Base-by-base conservation (phyloP, 92 coral and sea anemone species). In the Pocillopora grandis region DNA sequence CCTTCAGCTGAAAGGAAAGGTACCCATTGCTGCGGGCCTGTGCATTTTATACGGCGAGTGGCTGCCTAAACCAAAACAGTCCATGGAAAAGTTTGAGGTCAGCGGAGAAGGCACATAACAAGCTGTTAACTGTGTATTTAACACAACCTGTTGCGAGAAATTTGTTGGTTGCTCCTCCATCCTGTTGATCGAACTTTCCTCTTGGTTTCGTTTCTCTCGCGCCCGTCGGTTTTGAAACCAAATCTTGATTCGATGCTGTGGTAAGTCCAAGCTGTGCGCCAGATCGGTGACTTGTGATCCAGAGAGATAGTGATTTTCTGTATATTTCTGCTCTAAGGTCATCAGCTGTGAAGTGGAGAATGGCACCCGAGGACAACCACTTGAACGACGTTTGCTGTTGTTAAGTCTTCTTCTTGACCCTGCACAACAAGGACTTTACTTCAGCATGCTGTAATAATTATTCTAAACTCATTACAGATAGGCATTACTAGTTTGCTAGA, bases 171-270 rank as follows among this genome's bases (percentile, higher is more conserved):
- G 2, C 57, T 73, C 79, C 19, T 33, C 80, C 2, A 62, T 59
- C 55, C 13, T 18, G 55, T 55, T 57, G 27, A 23, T 16, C 12
- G 80, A 66, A 17, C 77, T 79, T 27, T 75, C 76, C 10, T 66
- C 77, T 62, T 80, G 86, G 33, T 84, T 82, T 80, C 93, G 89
- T 84, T 96, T 96, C 77, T 96, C 98, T 20, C 98, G 86, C 60
- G 98, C 98, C 14, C 98, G 95, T 83, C 98, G 90, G 85, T 96
- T 96, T 85, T 96, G 98, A 78, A 96, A 96, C 98, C 98, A 96
- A 42, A 96, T 96, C 86, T 96, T 96, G 58, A 96, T 90, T 72
- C 98, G 95, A 60, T 91, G 94, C 63, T 96, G 95, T 9, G 98
- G 92, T 36, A 96, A 91, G 79, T 88, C 68, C 10, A 96, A 87